phyloP scores from a whole-genome alignment of 2,888 invertebrate species.

The Caenorhabditis imperialis region DNA sequence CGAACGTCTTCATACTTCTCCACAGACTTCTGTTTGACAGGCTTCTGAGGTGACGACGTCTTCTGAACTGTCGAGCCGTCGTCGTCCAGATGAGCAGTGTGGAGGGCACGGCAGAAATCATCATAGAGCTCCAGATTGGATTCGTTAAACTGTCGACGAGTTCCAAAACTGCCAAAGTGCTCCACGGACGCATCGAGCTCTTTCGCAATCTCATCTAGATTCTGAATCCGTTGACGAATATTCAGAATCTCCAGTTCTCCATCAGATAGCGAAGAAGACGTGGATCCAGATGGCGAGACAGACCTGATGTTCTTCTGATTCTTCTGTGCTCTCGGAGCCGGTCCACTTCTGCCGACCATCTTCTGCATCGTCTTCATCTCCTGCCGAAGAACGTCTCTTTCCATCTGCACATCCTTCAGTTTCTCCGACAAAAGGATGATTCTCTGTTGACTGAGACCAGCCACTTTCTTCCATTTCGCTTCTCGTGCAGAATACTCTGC shows the following conservation, averaged over 20 bases:
- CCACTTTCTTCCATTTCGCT: constrained; percentile 35
- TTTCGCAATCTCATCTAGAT: constrained; percentile 60
- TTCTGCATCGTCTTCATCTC: constrained; percentile 45
- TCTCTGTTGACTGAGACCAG: constrained; percentile 27
- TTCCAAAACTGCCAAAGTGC: constrained; percentile 30
- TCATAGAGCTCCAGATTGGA: constrained; percentile 44
- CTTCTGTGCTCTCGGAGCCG: background rate
- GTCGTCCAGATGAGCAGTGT: constrained; percentile 26
- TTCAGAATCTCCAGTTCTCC: constrained; percentile 53
- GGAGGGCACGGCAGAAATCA: constrained; percentile 53
- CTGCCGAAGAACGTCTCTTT: constrained; percentile 45
- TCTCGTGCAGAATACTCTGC: constrained; percentile 36
- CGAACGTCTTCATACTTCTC: background rate
- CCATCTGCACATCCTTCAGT: constrained; percentile 36
- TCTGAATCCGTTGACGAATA: constrained; percentile 56
- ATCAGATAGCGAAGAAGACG: constrained; percentile 46
- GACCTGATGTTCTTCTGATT: constrained; percentile 1
- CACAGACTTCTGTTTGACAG: background rate
- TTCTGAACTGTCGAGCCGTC: constrained; percentile 29
- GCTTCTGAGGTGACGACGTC: constrained; percentile 51
- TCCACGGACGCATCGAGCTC: constrained; percentile 60
- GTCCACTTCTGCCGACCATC: constrained; percentile 2
- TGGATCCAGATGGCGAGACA: constrained; percentile 15
- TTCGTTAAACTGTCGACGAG: constrained; percentile 4
- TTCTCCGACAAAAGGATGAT: constrained; percentile 48